These are phyloP conservation scores for Molanna angustata DNA, from an alignment of 2,888 invertebrate species.

Conservation along the genomic window DNA sequence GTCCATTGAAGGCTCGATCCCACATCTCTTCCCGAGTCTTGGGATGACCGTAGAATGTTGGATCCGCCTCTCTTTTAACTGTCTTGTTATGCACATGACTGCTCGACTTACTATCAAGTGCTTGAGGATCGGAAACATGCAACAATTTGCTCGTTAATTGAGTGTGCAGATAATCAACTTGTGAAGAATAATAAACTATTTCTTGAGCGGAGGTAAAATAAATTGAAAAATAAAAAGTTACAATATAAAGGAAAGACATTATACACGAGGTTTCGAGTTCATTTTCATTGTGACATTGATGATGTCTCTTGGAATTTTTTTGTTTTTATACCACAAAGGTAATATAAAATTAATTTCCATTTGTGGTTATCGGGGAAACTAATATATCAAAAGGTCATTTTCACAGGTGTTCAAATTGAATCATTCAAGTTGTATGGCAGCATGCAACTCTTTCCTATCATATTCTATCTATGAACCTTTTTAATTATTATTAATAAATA, in stretches of 20 bases:
- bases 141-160: background rate
- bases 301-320: background rate
- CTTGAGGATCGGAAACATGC: background rate
- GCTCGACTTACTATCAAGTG: background rate
- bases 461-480: no score
- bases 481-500: no score
- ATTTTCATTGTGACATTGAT: no score
- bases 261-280: no score
- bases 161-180: slow-evolving; percentile 22
- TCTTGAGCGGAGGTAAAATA: slow-evolving; percentile 36
- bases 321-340: background rate
- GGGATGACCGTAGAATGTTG: slow-evolving; percentile 57
- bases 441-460: background rate
- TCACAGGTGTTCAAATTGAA: background rate
- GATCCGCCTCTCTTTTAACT: slow-evolving; percentile 47
- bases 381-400: background rate
- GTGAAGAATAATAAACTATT: slow-evolving; percentile 44
- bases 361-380: background rate
- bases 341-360: background rate
- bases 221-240: no score
- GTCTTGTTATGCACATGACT: slow-evolving; percentile 5
- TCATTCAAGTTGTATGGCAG: background rate
- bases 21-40: slow-evolving; percentile 57
- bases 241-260: no score
- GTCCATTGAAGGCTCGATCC: slow-evolving; percentile 50